These are phyloP conservation scores for Actinia tenebrosa DNA, from an alignment of 64 coral and sea anemone genomes.

Conservation along the genomic window DNA sequence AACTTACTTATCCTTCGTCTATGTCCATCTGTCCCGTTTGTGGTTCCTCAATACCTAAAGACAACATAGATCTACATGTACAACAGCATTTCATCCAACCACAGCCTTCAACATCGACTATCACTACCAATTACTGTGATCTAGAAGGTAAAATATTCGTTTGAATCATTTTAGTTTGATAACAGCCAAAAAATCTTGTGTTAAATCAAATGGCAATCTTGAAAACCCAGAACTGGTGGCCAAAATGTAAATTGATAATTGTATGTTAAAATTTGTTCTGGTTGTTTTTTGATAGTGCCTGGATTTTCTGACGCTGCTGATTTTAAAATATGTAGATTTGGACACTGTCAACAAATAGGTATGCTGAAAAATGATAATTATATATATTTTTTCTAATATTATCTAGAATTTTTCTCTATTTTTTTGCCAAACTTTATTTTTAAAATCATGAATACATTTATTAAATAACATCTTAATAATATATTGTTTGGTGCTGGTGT, in stretches of 20 bases:
- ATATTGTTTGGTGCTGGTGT: slow-evolving; percentile 24
- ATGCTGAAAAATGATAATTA: neutral
- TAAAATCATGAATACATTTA: slow-evolving; percentile 49
- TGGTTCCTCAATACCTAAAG: slow-evolving; percentile 68
- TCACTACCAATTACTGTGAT: slow-evolving; percentile 32
- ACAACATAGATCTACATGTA: slow-evolving; percentile 79
- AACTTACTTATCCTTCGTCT: slow-evolving; percentile 58
- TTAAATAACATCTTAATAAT: slow-evolving; percentile 30
- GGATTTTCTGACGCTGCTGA: slow-evolving; percentile 71
- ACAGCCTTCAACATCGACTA: slow-evolving; percentile 62
- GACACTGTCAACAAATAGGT: slow-evolving; percentile 85
- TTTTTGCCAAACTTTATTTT: neutral
- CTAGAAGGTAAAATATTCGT: slow-evolving; percentile 52
- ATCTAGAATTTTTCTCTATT: neutral
- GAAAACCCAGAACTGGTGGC: slow-evolving; percentile 19
- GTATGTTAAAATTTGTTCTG: neutral
- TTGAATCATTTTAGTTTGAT: neutral
- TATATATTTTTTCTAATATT: neutral
- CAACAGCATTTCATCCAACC: slow-evolving; percentile 81
- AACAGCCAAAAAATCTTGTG: neutral
- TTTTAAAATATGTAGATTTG: slow-evolving; percentile 72
- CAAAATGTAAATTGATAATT: neutral
- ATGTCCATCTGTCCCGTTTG: slow-evolving; percentile 94
- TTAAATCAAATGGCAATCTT: neutral
- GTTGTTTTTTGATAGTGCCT: slow-evolving; percentile 60